A percentile compares a stretch with the other conserved stretches of the same genome.
phyloP scores from a whole-genome alignment of 2,888 invertebrate species.

The Blastobasis adustella region DNA sequence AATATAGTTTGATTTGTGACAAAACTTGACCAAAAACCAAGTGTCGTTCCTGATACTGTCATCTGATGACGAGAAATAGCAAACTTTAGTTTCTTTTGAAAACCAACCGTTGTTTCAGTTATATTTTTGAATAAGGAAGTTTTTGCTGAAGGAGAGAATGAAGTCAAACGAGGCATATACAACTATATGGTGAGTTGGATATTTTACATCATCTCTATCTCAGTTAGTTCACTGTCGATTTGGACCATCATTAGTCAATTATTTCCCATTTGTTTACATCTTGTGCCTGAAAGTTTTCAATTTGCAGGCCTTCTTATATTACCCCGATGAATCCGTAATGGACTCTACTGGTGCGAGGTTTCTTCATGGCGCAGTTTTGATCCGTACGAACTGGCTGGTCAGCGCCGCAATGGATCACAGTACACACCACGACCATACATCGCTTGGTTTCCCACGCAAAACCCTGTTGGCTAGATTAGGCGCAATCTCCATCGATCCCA shows the following conservation, averaged over 20 bases:
- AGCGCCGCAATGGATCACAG: conserved; percentile 41
- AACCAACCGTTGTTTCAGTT: conserved; percentile 22
- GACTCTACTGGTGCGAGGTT: conserved; percentile 37
- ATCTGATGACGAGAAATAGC: too few relatives aligned
- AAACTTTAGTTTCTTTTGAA: not conserved
- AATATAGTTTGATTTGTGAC: too few relatives aligned
- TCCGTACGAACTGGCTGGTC: conserved; percentile 48
- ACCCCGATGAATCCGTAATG: conserved; percentile 44
- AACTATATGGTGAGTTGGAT: conserved; percentile 48
- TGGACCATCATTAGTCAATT: too few relatives aligned
- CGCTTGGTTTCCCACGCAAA: conserved; percentile 45
- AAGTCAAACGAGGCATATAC: conserved; percentile 40
- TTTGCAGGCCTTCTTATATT: conserved; percentile 56
- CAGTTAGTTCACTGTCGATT: too few relatives aligned
- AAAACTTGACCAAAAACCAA: too few relatives aligned
- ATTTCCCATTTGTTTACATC: too few relatives aligned
- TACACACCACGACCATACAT: conserved; percentile 16
- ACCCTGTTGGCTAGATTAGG: conserved; percentile 58
- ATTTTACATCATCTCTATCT: too few relatives aligned
- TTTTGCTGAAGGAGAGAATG: conserved; percentile 35
- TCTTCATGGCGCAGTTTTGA: conserved; percentile 44
- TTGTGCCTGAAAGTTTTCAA: not conserved
- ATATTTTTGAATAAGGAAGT: conserved; percentile 27
- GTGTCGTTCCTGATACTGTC: too few relatives aligned
- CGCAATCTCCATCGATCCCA: conserved; percentile 40